Base-by-base conservation (phyloP, 1,140 invertebrate species). In the Trissolcus basalis region DNA sequence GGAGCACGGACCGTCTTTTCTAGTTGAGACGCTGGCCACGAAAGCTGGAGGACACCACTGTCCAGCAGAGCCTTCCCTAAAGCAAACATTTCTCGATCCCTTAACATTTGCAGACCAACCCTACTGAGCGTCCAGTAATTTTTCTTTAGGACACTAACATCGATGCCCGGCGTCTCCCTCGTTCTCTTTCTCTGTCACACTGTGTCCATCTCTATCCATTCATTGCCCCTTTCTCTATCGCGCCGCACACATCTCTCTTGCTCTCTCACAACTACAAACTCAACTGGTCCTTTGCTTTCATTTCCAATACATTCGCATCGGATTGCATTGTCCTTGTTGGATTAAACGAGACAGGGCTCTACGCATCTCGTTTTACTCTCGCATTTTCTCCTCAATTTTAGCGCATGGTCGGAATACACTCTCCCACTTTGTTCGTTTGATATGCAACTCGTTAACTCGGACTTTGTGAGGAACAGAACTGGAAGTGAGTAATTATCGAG, bases 11-110 rank as follows among this genome's bases (percentile, higher is more conserved):
- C 33, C 72, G 54, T 71, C 77, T 79, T 70, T 56, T 2, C 56
- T 88, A 89, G 87, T 89, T 86, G 83, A 60, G 56, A 53, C 64
- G 80, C 60, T 75, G 73, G 59, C 84, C 87, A 49, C 79, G 82
- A 86, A 86, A 89, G 85, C 82, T 81, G 79, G 87, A 87, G 87
- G 78, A 87, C 87, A 86, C 86, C 87, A 88, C 87, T 86, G 86
- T 88, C 87, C 87, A 85, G 87, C 76, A 81, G 85, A 85, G 86
- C 82, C 81, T 82, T 74, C 77, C 81, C 81, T 59, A 79, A 78
- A 67, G 83, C 81, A 78, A 36, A 39, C 35, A 56, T 61, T 55
- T 50, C 45, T 47, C 51, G 56, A 68, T 78, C 81, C 80, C 84
- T 84, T 85, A 85, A 80, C 48, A 78, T 82, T 71, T 69, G 72